These are phyloP conservation scores for Drosophila neutralis DNA, from an alignment of 2,888 invertebrate species.

Conservation along the genomic window DNA sequence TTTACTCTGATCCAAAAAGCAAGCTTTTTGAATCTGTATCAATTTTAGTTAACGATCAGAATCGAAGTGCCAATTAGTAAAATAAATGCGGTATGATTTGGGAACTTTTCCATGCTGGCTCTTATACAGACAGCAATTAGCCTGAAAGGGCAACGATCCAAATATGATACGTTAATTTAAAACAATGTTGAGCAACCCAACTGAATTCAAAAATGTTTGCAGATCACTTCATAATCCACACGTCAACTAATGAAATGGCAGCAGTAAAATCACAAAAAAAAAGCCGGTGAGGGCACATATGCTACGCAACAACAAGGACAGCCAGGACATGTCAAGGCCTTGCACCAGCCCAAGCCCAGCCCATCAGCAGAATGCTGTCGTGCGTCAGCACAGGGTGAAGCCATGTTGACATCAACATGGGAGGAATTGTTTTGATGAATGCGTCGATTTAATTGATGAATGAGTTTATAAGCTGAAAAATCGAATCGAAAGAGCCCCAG, in stretches of 20 bases:
- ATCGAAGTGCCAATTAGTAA: background rate
- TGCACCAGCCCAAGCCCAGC: background rate
- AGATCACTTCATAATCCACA: conserved; percentile 30
- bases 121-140: background rate
- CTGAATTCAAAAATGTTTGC: conserved; percentile 20
- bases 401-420: conserved; percentile 69
- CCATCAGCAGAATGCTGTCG: background rate
- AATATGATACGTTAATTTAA: background rate
- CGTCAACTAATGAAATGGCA: conserved; percentile 56
- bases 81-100: background rate
- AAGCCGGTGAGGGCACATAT: background rate
- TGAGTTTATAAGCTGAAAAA: conserved; percentile 80
- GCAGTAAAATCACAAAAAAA: conserved; percentile 9
- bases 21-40: background rate
- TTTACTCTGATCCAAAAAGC: background rate
- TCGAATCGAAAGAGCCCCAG: conserved; percentile 30
- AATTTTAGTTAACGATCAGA: background rate
- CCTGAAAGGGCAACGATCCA: background rate
- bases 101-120: background rate
- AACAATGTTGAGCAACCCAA: background rate
- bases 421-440: conserved; percentile 82
- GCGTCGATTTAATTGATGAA: conserved; percentile 83
- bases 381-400: conserved; percentile 41
- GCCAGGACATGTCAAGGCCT: conserved; percentile 20
- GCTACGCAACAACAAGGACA: background rate